Base-by-base conservation (phyloP, 2,888 invertebrate genomes). In the Cantharis nigra region DNA sequence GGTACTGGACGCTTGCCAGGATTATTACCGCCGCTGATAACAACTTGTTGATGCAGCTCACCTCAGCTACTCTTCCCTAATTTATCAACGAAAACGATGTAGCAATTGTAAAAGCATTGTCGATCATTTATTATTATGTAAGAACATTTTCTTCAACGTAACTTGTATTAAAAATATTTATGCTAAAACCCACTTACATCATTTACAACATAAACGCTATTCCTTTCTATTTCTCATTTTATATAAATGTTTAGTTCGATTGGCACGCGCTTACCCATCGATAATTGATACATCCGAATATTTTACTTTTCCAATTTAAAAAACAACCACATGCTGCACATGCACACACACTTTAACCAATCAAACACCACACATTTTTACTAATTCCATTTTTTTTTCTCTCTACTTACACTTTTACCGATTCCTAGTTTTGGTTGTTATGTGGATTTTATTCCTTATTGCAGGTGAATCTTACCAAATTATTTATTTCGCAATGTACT, bases 401-500 rank as follows among this genome's bases (percentile, higher is more conserved):
- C 28, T 10, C 16, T n/a, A 14, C 16, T 18, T 18, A 18, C 3
- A 16, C 30, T 28, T 4, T 71, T 30, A 11, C 14, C 26, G 14
- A 62, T 23, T 63, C 16, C 30, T 20, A 20, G 62, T 18, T 74
- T 67, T 26, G 33, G 69, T 71, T 73, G 70, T 78, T 73, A 73
- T 62, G 73, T 71, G 71, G 26, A 71, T 33, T 71, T 70, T 71
- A 67, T 63, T 78, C 73, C 70, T 78, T 65, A 64, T 84, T 85
- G 71, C 81, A 86, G 86, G 85, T 85, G 84, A 83, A 82, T 84
- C 84, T 83, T 81, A 82, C 83, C 80, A 82, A 83, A 82, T 82
- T 82, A 86, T 84, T 83, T 84, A 85, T 83, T 86, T 85, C 88
- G 88, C 90, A 89, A 91, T 91, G 91, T 91, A 90, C 90, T 89